A percentile compares a stretch with the other conserved stretches of the same genome.
phyloP scores from a whole-genome alignment of 2,797 vertebrate species.

The Taeniopygia guttata region DNA sequence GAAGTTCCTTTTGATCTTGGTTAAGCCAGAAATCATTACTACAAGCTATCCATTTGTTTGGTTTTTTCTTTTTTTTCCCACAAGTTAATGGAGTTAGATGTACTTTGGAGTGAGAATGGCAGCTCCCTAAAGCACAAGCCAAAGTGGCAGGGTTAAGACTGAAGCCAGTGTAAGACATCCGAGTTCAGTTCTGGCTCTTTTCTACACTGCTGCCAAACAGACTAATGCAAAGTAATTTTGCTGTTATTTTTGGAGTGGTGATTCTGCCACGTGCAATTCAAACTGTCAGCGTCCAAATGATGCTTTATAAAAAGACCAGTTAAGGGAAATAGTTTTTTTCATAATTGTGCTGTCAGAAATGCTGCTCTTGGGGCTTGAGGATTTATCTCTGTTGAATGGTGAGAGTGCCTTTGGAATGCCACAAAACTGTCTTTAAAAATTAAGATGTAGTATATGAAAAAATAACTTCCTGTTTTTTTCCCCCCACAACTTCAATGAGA shows the following conservation, averaged over 20 bases:
- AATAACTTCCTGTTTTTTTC: rapidly evolving
- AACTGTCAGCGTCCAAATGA: conserved; percentile 45
- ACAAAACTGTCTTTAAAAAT: neutral
- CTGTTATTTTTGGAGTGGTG: conserved; percentile 56
- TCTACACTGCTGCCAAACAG: conserved; percentile 45
- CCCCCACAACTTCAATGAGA: neutral
- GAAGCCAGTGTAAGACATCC: neutral
- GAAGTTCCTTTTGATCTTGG: neutral
- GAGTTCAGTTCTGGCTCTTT: conserved; percentile 31
- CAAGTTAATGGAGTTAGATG: neutral
- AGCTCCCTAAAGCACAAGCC: neutral
- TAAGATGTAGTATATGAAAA: conserved; percentile 1
- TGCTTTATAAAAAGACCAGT: conserved; percentile 55
- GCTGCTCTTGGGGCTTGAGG: neutral
- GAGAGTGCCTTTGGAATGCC: neutral
- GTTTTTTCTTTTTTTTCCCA: neutral
- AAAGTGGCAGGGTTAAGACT: neutral
- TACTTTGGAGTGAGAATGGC: neutral
- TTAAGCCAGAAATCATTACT: neutral
- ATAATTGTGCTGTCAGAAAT: conserved; percentile 54
- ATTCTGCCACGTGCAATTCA: conserved; percentile 41
- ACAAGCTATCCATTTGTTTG: neutral
- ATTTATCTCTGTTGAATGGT: neutral
- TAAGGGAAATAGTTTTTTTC: conserved; percentile 56
- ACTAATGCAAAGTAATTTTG: conserved; percentile 56